Evolutionary conservation across 2,113 vertebrate species (phyloP).

Genomic region (Xyliphius kryptos): DNA sequence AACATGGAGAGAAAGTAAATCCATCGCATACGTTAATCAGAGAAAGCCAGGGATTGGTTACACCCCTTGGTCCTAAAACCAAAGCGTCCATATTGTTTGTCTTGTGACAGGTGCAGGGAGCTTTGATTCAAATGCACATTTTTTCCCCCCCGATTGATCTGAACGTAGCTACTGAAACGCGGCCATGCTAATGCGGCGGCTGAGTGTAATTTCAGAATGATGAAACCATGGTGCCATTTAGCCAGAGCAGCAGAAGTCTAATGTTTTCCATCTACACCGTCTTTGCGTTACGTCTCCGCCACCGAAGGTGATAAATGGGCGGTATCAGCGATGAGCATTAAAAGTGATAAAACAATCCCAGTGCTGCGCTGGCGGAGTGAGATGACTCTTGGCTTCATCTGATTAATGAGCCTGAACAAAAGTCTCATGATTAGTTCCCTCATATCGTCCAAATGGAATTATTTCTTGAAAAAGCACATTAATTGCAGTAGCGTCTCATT

Average conservation of each 20-base stretch:
- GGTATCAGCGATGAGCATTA: neutral
- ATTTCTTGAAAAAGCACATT: conserved; percentile 3
- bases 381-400: neutral
- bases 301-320: neutral
- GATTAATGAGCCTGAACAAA: conserved; percentile 14
- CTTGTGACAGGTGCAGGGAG: neutral
- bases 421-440: conserved; percentile 15
- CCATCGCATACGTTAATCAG: no score
- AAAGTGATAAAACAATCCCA: neutral
- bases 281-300: neutral
- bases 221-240: neutral
- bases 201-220: neutral
- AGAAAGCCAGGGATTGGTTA: neutral
- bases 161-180: neutral
- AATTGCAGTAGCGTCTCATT: neutral
- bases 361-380: neutral
- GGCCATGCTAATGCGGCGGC: neutral
- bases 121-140: neutral
- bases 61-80: neutral
- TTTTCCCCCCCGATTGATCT: conserved; percentile 1
- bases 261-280: neutral
- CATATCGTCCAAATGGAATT: neutral
- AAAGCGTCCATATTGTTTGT: neutral
- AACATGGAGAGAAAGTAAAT: neutral
- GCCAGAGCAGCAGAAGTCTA: neutral